Percentiles rank a stretch among this genome's conserved stretches.
These are phyloP conservation scores for Lamellibrachia satsuma DNA, from an alignment of 2,888 invertebrate genomes.

Conservation along the genomic window DNA sequence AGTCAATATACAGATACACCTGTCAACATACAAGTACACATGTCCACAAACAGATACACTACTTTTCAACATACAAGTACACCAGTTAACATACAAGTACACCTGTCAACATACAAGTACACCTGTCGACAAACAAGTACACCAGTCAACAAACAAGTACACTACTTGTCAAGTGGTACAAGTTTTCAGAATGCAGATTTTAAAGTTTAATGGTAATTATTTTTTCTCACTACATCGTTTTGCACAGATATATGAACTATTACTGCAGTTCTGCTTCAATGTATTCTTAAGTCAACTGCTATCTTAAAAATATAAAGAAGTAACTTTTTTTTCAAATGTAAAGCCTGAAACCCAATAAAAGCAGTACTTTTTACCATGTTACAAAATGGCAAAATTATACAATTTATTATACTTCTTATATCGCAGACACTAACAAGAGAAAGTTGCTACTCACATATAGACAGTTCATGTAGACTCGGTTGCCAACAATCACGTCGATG, in stretches of 20 bases:
- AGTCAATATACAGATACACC: no score
- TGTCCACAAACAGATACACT: no score
- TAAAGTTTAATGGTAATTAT: background rate
- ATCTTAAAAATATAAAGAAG: background rate
- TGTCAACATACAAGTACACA: no score
- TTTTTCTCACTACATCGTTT: background rate
- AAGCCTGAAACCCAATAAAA: background rate
- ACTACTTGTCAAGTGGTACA: no score
- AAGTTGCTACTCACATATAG: constrained; percentile 75
- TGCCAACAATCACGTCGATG: constrained; percentile 96
- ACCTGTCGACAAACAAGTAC: no score
- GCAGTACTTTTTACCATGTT: background rate
- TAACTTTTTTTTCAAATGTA: no score
- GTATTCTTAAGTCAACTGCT: no score
- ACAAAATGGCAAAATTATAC: background rate
- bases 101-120: background rate
- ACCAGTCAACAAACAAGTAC: no score
- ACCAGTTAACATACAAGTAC: background rate
- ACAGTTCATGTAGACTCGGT: constrained; percentile 95
- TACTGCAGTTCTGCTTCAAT: no score
- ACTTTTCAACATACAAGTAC: no score
- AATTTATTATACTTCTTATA: background rate
- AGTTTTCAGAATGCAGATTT: background rate
- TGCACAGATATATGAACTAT: no score
- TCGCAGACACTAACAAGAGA: background rate